Evolutionary conservation across 2,797 vertebrate genomes (phyloP).

Genomic region (Chaetophractus vellerosus): DNA sequence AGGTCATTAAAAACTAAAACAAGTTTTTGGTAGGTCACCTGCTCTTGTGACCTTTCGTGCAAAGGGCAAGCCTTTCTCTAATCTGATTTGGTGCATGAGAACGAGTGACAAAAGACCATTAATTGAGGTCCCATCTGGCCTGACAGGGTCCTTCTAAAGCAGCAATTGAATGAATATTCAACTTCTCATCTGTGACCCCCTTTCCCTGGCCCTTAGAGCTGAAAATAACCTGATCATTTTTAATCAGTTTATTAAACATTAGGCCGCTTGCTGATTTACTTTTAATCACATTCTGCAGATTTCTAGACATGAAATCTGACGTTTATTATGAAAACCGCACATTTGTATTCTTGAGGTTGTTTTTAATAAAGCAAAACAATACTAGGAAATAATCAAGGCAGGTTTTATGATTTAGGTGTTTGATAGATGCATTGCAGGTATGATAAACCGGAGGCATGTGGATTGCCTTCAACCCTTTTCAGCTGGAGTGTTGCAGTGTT

Average conservation of each 20-base stretch:
- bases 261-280: slow-evolving; percentile 62
- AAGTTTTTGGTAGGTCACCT: not conserved
- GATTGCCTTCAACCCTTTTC: slow-evolving; percentile 23
- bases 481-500: not conserved
- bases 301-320: slow-evolving; percentile 44
- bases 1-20: slow-evolving; percentile 51
- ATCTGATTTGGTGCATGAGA: not conserved
- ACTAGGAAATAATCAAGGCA: slow-evolving; percentile 24
- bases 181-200: slow-evolving; percentile 63
- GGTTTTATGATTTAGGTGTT: not conserved
- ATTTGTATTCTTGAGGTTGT: slow-evolving; percentile 62
- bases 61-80: not conserved
- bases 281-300: slow-evolving; percentile 69
- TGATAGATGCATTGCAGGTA: slow-evolving; percentile 17
- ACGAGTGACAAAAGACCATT: not conserved
- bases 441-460: not conserved
- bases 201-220: slow-evolving; percentile 46
- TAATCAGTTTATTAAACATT: slow-evolving; percentile 72
- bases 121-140: not conserved
- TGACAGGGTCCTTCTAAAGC: not conserved
- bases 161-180: slow-evolving; percentile 56
- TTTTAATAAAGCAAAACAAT: slow-evolving; percentile 69
- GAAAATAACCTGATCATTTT: slow-evolving; percentile 71
- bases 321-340: slow-evolving; percentile 66
- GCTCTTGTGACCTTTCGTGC: slow-evolving; percentile 7